Conservation (phyloP, 2,888 invertebrate genomes). For the Halictus ligatus region DNA sequence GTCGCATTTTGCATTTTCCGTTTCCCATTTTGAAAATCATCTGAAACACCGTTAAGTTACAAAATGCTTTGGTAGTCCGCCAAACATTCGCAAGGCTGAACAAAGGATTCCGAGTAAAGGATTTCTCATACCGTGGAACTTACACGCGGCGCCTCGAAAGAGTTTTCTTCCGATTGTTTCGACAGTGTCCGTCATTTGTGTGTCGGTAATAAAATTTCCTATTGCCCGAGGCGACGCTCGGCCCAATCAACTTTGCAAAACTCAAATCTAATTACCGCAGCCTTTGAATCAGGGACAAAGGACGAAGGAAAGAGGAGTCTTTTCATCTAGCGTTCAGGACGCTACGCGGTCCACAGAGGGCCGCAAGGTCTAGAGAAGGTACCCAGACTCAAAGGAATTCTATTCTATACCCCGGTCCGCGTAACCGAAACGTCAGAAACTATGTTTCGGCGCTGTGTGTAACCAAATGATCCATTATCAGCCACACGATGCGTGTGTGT, state of each 20-base stretch:
- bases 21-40: background rate
- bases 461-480: constrained; percentile 9
- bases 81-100: constrained; percentile 13
- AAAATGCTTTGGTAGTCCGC: constrained; percentile 8
- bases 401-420: constrained; percentile 24
- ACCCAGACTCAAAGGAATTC: constrained; percentile 38
- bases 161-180: constrained; percentile 60
- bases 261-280: constrained; percentile 71
- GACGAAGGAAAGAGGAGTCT: constrained; percentile 50
- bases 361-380: constrained; percentile 11
- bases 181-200: constrained; percentile 58
- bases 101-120: constrained; percentile 17
- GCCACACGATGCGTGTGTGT: background rate
- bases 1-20: no score
- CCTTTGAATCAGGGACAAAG: constrained; percentile 69
- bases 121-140: constrained; percentile 34
- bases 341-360: constrained; percentile 40
- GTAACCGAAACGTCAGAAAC: constrained; percentile 31
- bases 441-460: constrained; percentile 4
- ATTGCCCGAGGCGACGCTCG: constrained; percentile 53
- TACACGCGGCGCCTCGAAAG: constrained; percentile 26
- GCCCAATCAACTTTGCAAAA: constrained; percentile 72
- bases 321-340: constrained; percentile 54
- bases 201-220: constrained; percentile 69
- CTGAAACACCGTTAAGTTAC: background rate